Evolutionary conservation across 2,888 invertebrate species (phyloP).

Genomic region (Pinctada fucata): DNA sequence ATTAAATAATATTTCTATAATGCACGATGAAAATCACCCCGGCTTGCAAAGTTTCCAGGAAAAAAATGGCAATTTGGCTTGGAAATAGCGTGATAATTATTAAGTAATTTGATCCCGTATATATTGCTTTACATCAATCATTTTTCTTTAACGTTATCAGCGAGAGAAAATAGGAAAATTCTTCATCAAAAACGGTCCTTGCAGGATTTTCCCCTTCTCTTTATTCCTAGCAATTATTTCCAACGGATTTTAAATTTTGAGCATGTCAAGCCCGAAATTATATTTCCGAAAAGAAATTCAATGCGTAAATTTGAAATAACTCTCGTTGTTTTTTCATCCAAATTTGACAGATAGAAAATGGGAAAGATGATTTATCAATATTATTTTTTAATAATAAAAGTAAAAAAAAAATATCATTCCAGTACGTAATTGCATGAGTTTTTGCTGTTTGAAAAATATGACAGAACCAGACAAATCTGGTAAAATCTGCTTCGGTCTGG

Average conservation of each 20-base stretch:
- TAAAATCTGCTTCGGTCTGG: no score
- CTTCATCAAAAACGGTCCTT: not conserved
- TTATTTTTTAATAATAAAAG: no score
- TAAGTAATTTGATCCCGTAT: constrained; percentile 6
- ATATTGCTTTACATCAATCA: constrained; percentile 12
- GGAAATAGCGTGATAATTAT: constrained; percentile 15
- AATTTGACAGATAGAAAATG: no score
- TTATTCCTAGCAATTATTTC: not conserved
- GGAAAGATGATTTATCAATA: no score
- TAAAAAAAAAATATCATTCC: no score
- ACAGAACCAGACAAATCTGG: no score
- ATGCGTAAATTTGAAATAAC: no score
- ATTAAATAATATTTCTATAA: constrained; percentile 17
- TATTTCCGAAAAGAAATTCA: no score
- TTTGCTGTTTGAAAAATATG: no score
- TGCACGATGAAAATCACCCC: constrained; percentile 11
- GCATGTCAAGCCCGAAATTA: not conserved
- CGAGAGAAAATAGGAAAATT: not conserved
- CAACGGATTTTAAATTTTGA: not conserved
- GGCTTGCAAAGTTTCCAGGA: not conserved
- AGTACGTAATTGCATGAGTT: no score
- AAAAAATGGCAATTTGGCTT: constrained; percentile 6
- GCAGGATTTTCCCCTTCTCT: not conserved
- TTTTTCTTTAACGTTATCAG: not conserved
- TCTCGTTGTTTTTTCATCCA: no score